Evolutionary conservation across 1,140 invertebrate genomes (phyloP), one percentile per base, ranked within the genome.

Genomic region (Bombus soroeensis): DNA sequence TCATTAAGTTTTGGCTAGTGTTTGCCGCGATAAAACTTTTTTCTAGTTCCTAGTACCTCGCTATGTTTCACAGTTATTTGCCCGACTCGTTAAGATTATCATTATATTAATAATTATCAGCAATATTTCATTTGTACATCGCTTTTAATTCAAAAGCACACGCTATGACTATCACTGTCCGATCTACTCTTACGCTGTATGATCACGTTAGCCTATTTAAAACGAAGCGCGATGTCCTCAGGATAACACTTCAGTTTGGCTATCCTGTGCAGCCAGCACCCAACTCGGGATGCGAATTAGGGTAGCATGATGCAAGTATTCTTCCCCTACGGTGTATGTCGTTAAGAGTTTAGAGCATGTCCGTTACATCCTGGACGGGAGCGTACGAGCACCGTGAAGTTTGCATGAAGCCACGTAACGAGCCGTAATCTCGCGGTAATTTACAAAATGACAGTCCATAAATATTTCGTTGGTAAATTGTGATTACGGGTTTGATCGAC

Each of bases 381-480:
- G 81, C 81, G 37, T 66, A 82, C 41, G 32, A 32, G 39, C 57
- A 53, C n/a, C 72, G 81, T 43, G 62, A 80, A 85, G 66, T 85
- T 85, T 80, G 57, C 77, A 80, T 71, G 83, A 76, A 80, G 79
- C 79, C 79, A 80, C 77, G 85, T 87, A 90, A 90, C 88, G 85
- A 90, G 88, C 85, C 70, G 81, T 89, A 90, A 90, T 90, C 88
- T 80, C 74, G 70, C 66, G 72, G 89, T 90, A 90, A 90, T 90
- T 90, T 90, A 83, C 89, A 32, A 90, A 90, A 90, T 90, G 88
- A 86, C 89, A 90, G 89, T 90, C 73, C 86, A 86, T 90, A 90
- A 90, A 90, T 90, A 90, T 90, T 90, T 90, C 89, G 86, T 88
- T 78, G 79, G 89, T 88, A 90, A 90, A 90, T 85, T 83, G 59